Conservation (phyloP, 1,140 invertebrate genomes). For the Drosophila obscura region DNA sequence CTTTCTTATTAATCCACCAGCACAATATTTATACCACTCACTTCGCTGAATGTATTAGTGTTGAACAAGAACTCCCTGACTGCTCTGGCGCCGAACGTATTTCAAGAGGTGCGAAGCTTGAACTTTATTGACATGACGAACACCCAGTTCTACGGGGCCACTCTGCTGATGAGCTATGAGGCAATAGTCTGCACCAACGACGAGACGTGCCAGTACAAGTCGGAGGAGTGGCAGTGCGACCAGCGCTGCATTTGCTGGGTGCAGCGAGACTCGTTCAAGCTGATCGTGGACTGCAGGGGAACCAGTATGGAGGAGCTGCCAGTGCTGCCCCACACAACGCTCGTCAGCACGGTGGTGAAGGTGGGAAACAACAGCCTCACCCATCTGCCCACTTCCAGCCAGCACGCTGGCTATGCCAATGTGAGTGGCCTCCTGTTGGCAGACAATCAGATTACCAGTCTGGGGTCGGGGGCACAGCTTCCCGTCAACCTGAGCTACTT, state of each 20-base stretch:
- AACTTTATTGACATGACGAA: conserved; percentile 55
- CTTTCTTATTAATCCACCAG: conserved; percentile 26
- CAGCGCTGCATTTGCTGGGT: conserved; percentile 84
- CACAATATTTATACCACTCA: conserved; percentile 50
- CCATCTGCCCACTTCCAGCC: conserved; percentile 74
- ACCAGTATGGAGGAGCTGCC: conserved; percentile 75
- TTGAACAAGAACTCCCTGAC: conserved; percentile 65
- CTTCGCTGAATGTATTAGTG: conserved; percentile 45
- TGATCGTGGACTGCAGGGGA: conserved; percentile 85
- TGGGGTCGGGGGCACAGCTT: conserved; percentile 69
- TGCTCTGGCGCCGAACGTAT: conserved; percentile 30
- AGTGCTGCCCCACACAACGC: conserved; percentile 55
- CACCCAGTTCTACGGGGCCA: conserved; percentile 66
- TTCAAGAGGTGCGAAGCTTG: conserved; percentile 43
- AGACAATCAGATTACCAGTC: conserved; percentile 85
- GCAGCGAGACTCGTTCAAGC: conserved; percentile 75
- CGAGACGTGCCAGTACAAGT: conserved; percentile 68
- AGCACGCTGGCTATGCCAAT: conserved; percentile 77
- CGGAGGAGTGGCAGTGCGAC: conserved; percentile 83
- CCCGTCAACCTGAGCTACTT: conserved; percentile 81
- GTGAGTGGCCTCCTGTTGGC: conserved; percentile 84
- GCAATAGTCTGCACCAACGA: conserved; percentile 83
- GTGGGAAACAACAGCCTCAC: conserved; percentile 84
- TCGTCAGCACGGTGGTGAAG: conserved; percentile 83
- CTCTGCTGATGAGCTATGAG: conserved; percentile 72